A percentile compares a stretch with the other conserved stretches of the same genome.
Conservation (phyloP, 2,888 invertebrate species). For the Parnassius orleans region DNA sequence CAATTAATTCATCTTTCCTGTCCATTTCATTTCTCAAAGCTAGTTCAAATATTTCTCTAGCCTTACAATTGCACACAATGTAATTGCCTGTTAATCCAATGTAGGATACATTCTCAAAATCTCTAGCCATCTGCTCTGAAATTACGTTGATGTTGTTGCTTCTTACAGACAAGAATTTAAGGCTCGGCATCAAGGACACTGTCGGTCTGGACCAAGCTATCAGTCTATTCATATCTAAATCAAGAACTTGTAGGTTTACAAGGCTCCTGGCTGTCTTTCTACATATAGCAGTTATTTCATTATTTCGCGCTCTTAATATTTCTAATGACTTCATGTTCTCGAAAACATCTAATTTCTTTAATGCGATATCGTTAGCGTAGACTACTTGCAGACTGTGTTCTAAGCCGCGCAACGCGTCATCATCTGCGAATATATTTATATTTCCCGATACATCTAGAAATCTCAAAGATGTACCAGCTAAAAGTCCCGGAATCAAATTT, state of each 20-base stretch:
- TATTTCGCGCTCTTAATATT: slow-evolving; percentile 69
- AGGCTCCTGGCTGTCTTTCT: slow-evolving; percentile 49
- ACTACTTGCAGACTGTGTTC: slow-evolving; percentile 63
- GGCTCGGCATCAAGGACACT: slow-evolving; percentile 55
- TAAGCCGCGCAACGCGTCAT: slow-evolving; percentile 59
- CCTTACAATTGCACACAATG: slow-evolving; percentile 81
- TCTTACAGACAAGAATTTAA: slow-evolving; percentile 68
- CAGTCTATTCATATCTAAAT: slow-evolving; percentile 77
- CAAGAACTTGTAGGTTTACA: slow-evolving; percentile 65
- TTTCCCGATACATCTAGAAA: slow-evolving; percentile 81
- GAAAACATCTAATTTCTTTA: slow-evolving; percentile 60
- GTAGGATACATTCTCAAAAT: slow-evolving; percentile 68
- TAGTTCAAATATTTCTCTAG: slow-evolving; percentile 73
- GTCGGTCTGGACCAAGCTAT: slow-evolving; percentile 75
- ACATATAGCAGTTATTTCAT: slow-evolving; percentile 68
- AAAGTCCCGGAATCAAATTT: slow-evolving; percentile 52
- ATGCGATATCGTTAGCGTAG: slow-evolving; percentile 63
- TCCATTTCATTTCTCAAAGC: slow-evolving; percentile 36
- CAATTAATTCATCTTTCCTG: slow-evolving; percentile 10
- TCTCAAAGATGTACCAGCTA: slow-evolving; percentile 63
- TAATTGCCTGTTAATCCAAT: slow-evolving; percentile 80
- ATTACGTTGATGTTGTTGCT: slow-evolving; percentile 81
- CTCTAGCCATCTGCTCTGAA: slow-evolving; percentile 77
- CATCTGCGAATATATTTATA: slow-evolving; percentile 51
- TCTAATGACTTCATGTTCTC: slow-evolving; percentile 59